These are phyloP conservation scores for Drosophila recens DNA, from an alignment of 2,888 invertebrate species.

Conservation along the genomic window DNA sequence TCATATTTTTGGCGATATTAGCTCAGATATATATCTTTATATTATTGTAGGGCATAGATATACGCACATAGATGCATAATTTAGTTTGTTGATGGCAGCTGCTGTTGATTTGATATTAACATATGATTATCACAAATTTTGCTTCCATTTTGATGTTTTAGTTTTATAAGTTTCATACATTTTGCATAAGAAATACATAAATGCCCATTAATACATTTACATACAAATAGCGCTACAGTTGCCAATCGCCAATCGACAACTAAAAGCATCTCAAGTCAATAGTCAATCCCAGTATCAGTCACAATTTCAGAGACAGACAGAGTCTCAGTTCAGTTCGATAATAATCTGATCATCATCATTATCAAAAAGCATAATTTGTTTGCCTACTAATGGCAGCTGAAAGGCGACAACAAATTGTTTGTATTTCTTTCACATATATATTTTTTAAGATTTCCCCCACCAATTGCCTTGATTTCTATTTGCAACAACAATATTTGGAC, in stretches of 20 bases:
- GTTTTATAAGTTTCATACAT: constrained; percentile 56
- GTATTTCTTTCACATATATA: constrained; percentile 7
- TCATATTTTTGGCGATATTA: constrained; percentile 15
- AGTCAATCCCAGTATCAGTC: not conserved
- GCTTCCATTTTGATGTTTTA: constrained; percentile 76
- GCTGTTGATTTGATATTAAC: constrained; percentile 69
- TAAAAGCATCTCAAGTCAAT: constrained; percentile 10
- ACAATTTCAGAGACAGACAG: not conserved
- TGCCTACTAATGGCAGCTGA: constrained; percentile 29
- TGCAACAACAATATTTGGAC: not conserved
- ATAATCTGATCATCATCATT: constrained; percentile 39
- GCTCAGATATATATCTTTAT: constrained; percentile 11
- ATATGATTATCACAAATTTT: constrained; percentile 78
- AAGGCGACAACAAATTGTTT: constrained; percentile 31
- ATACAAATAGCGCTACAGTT: constrained; percentile 63
- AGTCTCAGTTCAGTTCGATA: constrained; percentile 26
- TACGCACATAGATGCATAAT: constrained; percentile 60
- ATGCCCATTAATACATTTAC: constrained; percentile 73
- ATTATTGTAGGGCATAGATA: constrained; percentile 33
- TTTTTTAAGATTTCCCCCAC: constrained; percentile 25
- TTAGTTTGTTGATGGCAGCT: constrained; percentile 67
- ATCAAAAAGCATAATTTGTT: constrained; percentile 33
- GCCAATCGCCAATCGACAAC: constrained; percentile 35
- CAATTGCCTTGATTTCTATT: constrained; percentile 20
- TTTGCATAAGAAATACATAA: constrained; percentile 73